These are phyloP conservation scores for Pentamera pediparva DNA, from an alignment of 53 echinoderm and acorn worm species.

Conservation along the genomic window DNA sequence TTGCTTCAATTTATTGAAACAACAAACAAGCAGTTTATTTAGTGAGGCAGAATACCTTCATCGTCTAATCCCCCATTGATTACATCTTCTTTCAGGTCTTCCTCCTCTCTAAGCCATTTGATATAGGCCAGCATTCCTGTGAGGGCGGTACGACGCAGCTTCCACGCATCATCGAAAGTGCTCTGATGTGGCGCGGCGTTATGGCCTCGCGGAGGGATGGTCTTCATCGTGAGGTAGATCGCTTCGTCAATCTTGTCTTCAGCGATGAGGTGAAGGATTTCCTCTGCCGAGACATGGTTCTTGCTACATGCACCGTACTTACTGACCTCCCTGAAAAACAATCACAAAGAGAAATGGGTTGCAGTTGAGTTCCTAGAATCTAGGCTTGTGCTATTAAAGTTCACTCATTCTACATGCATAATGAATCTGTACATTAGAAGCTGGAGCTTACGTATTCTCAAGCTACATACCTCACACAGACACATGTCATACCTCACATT, in stretches of 20 bases:
- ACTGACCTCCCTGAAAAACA: constrained; percentile 16
- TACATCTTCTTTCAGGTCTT: no score
- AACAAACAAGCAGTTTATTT: no score
- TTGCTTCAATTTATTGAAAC: no score
- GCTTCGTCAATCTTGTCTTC: constrained; percentile 23
- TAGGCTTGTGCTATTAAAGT: no score
- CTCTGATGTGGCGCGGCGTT: background rate
- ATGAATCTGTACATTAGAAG: no score
- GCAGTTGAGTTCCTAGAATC: no score
- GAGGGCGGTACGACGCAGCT: background rate
- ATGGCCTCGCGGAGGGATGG: background rate
- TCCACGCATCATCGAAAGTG: background rate
- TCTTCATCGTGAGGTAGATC: background rate
- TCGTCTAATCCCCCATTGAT: no score
- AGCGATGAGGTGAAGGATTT: constrained; percentile 1
- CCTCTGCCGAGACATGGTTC: background rate
- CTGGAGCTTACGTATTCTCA: no score
- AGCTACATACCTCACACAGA: no score
- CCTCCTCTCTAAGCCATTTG: background rate
- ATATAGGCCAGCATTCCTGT: constrained; percentile 13
- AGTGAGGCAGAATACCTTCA: no score
- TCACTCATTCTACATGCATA: no score
- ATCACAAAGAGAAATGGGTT: background rate
- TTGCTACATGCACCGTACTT: background rate
- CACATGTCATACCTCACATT: no score